Base-by-base conservation (phyloP, 2,888 invertebrate genomes). In the Teleiodes luculella region DNA sequence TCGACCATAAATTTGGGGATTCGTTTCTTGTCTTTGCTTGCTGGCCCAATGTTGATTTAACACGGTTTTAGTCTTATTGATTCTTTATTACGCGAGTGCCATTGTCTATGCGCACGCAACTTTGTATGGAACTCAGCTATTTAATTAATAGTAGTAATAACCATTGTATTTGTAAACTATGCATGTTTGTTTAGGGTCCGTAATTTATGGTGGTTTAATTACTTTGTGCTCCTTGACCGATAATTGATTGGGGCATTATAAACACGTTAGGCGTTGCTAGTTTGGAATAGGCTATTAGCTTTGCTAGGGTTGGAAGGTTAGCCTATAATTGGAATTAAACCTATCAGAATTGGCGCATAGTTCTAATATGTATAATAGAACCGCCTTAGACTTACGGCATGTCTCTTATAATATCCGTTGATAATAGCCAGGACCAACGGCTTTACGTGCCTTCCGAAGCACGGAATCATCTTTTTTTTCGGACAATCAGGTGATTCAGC, bases 51-150 rank as follows among this genome's bases (percentile, higher is more conserved):
- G 88, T 89, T 89, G 88, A 88, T 88, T 88, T 88, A 89, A 86
- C 88, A 84, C 79, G 85, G 87, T 87, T 88, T 88, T 87, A 88
- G 86, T 84, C 78, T 85, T 89, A 89, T 89, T 88, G 89, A 89
- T 89, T 88, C 87, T 88, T 88, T 88, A 86, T 84, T 81, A 81
- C 83, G 81, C 73, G 76, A 75, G 79, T 52, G 47, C 35, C 39
- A 79, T 79, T 86, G 87, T 86, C 84, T 79, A 76, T 74, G 77
- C 80, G 82, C 83, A 83, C 84, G 83, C 80, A 80, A 82, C 75
- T 78, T 58, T 53, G 50, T 50, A 53, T 50, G 56, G 57, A 55
- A 54, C 66, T 66, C 73, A 6, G 6, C 24, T 24, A 24, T 24
- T 83, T 88, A 88, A 88, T 88, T 88, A 88, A 87, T 84, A 80